Conservation (phyloP, 2,888 invertebrate genomes). For the Xanthia icteritia region DNA sequence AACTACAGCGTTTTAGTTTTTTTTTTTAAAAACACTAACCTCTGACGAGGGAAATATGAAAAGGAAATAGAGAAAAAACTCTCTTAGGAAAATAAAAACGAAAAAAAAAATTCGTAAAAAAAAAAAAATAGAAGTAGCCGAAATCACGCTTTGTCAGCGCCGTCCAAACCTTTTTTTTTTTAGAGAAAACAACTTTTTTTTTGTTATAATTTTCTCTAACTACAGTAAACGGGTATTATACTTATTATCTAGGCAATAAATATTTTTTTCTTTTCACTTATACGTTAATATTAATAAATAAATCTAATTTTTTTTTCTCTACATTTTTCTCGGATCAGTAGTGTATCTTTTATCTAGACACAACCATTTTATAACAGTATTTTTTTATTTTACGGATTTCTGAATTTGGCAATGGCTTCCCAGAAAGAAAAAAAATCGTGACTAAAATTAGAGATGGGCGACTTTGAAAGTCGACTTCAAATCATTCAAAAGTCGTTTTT, state of each 20-base stretch:
- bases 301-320: constrained; percentile 85
- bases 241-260: constrained; percentile 87
- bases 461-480: constrained; percentile 72
- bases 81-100: constrained; percentile 55
- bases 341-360: constrained; percentile 89
- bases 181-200: constrained; percentile 68
- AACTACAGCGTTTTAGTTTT: constrained; percentile 68
- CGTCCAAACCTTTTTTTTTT: constrained; percentile 62
- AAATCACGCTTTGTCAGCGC: constrained; percentile 66
- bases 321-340: constrained; percentile 79
- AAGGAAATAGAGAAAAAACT: constrained; percentile 65
- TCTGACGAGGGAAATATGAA: constrained; percentile 65
- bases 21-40: constrained; percentile 72
- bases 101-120: constrained; percentile 28
- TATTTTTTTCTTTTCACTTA: constrained; percentile 89
- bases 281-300: constrained; percentile 83
- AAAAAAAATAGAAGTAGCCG: constrained; percentile 59
- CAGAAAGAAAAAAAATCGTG: constrained; percentile 73
- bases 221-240: constrained; percentile 88
- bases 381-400: constrained; percentile 78
- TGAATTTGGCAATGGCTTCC: constrained; percentile 86
- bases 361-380: constrained; percentile 88
- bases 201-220: constrained; percentile 75
- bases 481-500: constrained; percentile 52
- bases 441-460: constrained; percentile 70